Base-by-base conservation (phyloP, 2,113 vertebrate genomes). In the Rhagologus leucostigma region DNA sequence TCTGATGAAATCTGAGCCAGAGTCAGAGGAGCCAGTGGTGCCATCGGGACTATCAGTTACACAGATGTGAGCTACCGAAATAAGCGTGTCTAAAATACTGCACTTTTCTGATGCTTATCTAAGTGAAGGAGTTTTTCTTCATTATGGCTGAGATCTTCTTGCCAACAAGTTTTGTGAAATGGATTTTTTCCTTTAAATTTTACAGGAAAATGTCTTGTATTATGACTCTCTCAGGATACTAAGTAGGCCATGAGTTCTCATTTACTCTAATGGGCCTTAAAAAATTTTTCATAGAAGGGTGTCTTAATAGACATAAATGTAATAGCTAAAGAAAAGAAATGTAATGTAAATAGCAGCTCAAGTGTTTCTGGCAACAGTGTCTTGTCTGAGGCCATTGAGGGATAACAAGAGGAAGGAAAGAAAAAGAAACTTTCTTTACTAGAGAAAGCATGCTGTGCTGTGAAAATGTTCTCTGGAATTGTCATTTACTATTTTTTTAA, bases 11-110 rank as follows among this genome's bases (percentile, higher is more conserved):
- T 70, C 32, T 60, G 64, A 80, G 24, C 33, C 4, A 0, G 2
- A 46, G 37, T 7, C 27, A 46, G 46, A 42, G 33, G 30, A 84
- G 33, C 17, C 35, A 70, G n/a, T 32, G 21, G 23, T 70, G 44
- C 20, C 52, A 53, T 20, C 0, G 5, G 20, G 30, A 47, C 30
- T 53, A 49, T 23, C 15, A 70, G 1, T n/a, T 49, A 21, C 1
- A 70, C 39, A 71, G 14, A 71, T 16, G 22, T 2, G 7, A 95
- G 42, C 20, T n/a, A n/a, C 16, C 23, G 37, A 90, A 76, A 77
- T 32, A 2, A 76, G 11, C 1, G 9, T 21, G 20, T 60, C 62
- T 89, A 60, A 56, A 87, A 89, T 17, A 5, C 12, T 71, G 12
- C 6, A 41, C 13, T 82, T 87, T 78, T 79, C 60, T 76, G n/a